Evolutionary conservation across 2,797 vertebrate species (phyloP).

Genomic region (Rallus crepitans): DNA sequence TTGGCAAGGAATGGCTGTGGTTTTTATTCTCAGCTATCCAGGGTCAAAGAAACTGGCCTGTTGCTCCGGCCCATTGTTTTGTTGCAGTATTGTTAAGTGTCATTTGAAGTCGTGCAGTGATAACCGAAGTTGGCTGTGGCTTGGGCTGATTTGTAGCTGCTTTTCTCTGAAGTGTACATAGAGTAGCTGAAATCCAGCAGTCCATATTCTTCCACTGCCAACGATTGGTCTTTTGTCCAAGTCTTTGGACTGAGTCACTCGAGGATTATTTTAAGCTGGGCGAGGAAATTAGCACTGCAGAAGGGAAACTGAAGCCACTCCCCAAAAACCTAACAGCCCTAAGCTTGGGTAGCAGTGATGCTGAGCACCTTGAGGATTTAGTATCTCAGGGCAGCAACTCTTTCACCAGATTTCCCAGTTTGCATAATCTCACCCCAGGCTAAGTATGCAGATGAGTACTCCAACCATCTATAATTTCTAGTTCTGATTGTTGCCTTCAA

Average conservation of each 20-base stretch:
- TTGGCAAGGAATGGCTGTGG: not conserved
- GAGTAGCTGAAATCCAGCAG: not conserved
- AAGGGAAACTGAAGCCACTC: not conserved
- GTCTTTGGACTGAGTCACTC: not conserved
- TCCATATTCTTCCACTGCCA: not conserved
- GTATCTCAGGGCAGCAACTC: not conserved
- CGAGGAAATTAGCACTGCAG: not conserved
- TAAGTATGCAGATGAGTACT: not conserved
- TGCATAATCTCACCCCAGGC: not conserved
- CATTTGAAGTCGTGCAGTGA: not conserved
- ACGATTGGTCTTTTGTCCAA: not conserved
- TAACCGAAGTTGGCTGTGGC: not conserved
- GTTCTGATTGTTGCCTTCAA: not conserved
- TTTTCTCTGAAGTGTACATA: not conserved
- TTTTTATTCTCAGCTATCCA: not conserved
- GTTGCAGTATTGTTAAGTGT: not conserved
- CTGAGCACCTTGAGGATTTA: not conserved
- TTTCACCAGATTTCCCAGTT: not conserved
- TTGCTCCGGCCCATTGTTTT: not conserved
- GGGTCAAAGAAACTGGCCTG: not conserved
- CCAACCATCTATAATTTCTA: not conserved
- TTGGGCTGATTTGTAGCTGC: not conserved
- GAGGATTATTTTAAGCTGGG: not conserved
- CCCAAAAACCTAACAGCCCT: not conserved
- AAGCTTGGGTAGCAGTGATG: not conserved